Conservation (phyloP, 2,888 invertebrate genomes). For the Cantharis rustica region DNA sequence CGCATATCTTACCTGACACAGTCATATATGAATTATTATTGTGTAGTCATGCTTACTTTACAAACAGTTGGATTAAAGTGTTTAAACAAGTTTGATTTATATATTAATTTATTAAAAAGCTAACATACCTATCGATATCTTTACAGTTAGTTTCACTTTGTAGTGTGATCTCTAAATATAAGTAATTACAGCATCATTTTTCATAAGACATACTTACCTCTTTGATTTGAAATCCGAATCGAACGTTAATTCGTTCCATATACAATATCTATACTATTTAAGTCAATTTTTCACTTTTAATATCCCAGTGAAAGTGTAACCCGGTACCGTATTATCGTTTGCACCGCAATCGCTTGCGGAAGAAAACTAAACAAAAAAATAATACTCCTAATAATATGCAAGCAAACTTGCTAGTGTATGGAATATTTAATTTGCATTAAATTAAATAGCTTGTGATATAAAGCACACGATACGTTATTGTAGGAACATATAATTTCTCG, state of each 20-base stretch:
- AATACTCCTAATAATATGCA: no score
- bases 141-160: background rate
- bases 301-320: background rate
- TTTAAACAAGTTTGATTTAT: conserved; percentile 11
- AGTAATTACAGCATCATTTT: background rate
- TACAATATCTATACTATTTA: background rate
- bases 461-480: background rate
- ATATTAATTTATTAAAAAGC: background rate
- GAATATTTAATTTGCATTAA: background rate
- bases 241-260: background rate
- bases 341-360: background rate
- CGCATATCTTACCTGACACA: conserved; percentile 45
- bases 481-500: background rate
- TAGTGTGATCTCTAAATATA: background rate
- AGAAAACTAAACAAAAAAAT: background rate
- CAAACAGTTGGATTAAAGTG: conserved; percentile 20
- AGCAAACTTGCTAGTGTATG: background rate
- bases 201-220: background rate
- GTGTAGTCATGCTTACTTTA: conserved; percentile 46
- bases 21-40: conserved; percentile 47
- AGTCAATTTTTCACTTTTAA: background rate
- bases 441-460: background rate
- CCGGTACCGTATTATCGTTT: background rate
- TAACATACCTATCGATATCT: background rate
- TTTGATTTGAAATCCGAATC: background rate